Percentiles rank a stretch among this genome's conserved stretches.
These are phyloP conservation scores for Leptopilina syphax DNA, from an alignment of 2,888 invertebrate species.

Conservation along the genomic window DNA sequence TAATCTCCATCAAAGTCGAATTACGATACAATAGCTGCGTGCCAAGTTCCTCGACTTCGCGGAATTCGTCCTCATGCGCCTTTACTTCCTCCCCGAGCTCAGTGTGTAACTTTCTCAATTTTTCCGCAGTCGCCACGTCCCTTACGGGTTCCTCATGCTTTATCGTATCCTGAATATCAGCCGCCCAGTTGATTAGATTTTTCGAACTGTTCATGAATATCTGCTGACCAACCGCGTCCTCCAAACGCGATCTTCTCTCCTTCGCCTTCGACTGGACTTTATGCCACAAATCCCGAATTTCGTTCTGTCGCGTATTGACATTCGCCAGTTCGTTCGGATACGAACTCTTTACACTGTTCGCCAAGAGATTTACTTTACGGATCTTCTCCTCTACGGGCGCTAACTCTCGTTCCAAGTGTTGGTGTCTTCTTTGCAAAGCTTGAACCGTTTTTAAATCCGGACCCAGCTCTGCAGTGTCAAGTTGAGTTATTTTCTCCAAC, in stretches of 20 bases:
- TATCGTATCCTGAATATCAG: slow-evolving; percentile 87
- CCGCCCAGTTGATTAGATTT: slow-evolving; percentile 89
- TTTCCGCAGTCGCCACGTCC: slow-evolving; percentile 95
- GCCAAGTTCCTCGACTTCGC: slow-evolving; percentile 89
- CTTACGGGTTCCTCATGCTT: slow-evolving; percentile 88
- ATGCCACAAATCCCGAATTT: slow-evolving; percentile 93
- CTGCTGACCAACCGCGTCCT: slow-evolving; percentile 96
- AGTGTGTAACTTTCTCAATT: slow-evolving; percentile 91
- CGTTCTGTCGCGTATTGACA: slow-evolving; percentile 89
- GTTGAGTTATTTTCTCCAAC: slow-evolving; percentile 94
- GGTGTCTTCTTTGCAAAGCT: slow-evolving; percentile 93
- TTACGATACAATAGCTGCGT: slow-evolving; percentile 86
- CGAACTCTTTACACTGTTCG: slow-evolving; percentile 92
- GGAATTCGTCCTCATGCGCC: slow-evolving; percentile 92
- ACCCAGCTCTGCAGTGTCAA: slow-evolving; percentile 87
- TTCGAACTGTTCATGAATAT: slow-evolving; percentile 92
- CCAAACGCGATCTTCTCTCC: slow-evolving; percentile 89
- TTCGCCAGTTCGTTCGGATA: slow-evolving; percentile 94
- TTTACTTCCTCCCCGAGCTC: slow-evolving; percentile 94
- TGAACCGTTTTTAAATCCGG: slow-evolving; percentile 94
- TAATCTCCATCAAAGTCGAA: slow-evolving; percentile 86
- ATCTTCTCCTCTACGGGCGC: slow-evolving; percentile 97
- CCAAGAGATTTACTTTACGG: slow-evolving; percentile 88
- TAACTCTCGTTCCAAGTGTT: slow-evolving; percentile 94
- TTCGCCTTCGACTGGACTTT: slow-evolving; percentile 91